phyloP scores from a whole-genome alignment of 2,113 vertebrate species.

The Ellobius talpinus region DNA sequence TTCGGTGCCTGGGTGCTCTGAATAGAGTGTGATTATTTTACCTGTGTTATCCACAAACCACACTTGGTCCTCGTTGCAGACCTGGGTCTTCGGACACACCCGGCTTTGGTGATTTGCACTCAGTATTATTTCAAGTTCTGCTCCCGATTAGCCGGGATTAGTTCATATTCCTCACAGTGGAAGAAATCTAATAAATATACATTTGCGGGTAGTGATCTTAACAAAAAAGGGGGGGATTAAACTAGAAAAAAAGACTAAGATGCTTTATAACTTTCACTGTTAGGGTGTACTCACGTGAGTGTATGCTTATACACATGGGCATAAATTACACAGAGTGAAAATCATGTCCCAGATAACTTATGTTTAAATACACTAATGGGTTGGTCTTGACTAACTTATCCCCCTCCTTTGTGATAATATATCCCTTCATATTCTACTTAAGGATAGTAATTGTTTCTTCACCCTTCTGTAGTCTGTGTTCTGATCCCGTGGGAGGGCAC shows the following conservation, averaged over 20 bases:
- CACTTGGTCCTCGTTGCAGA: neutral
- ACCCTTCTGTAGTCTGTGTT: neutral
- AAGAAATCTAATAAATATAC: conserved; percentile 11
- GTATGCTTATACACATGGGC: neutral
- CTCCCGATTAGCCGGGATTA: neutral
- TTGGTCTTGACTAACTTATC: neutral
- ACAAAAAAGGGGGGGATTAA: conserved; percentile 10
- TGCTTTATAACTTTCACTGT: neutral
- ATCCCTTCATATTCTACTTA: neutral
- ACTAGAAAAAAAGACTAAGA: conserved; percentile 2
- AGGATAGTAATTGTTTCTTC: neutral
- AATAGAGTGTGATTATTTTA: too few species aligned
- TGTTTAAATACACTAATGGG: conserved; percentile 11
- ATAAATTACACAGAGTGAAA: conserved; percentile 5
- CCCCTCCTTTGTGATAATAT: conserved; percentile 3
- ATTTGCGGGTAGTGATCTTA: neutral
- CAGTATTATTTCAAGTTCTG: neutral
- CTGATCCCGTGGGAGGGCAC: neutral
- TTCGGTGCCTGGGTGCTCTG: neutral
- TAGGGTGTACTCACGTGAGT: neutral
- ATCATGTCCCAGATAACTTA: conserved; percentile 16
- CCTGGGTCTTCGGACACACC: neutral
- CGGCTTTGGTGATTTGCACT: neutral
- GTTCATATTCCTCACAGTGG: neutral
- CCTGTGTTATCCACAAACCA: accelerated